Evolutionary conservation across 2,113 vertebrate genomes (phyloP), one percentile per base, ranked within the genome.

Genomic region (Bubo bubo): DNA sequence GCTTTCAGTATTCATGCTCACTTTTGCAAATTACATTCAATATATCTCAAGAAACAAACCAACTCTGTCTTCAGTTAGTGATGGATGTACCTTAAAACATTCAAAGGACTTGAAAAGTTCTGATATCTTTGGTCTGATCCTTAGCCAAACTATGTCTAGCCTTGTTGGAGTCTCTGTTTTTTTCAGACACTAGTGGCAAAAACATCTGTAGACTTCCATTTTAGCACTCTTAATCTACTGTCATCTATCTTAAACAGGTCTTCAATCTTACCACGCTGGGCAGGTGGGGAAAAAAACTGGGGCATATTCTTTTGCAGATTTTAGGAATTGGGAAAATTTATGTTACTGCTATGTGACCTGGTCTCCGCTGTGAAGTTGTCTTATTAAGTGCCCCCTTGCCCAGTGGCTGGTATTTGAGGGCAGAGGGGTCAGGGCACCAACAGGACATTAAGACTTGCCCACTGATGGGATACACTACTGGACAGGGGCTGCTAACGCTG

Each of bases 141-240:
- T 91, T 93, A 66, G 70, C 75, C 74, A 90, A 43, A 64, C 43
- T 72, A 41, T 50, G 37, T 83, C 73, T 85, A 88, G 67, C 55
- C 34, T 89, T 91, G 62, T 60, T 91, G 62, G 22, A 90, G 35
- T 64, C 53, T 97, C 53, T 97, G 82, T 81, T 95, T 79, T 92
- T 75, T 84, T 80, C 80, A 81, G 43, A n/a, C 24, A 47, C 24
- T 18, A 53, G 32, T 56, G 55, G 66, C 66, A 95, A 96, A 94
- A 96, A 37, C 84, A 91, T 74, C 63, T 92, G 47, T 81, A 85
- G 70, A 28, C 23, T 91, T 95, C 66, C 52, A 60, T 84, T 92
- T 91, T 47, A 86, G 49, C 60, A 45, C 43, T 68, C 23, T 53
- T 91, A n/a, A 68, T 70, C 52, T 79, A 23, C 56, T 59, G 60